Percentiles rank a stretch among this genome's conserved stretches.
These are phyloP conservation scores for Globodera rostochiensis DNA, from an alignment of 1,140 invertebrate species.

Conservation along the genomic window DNA sequence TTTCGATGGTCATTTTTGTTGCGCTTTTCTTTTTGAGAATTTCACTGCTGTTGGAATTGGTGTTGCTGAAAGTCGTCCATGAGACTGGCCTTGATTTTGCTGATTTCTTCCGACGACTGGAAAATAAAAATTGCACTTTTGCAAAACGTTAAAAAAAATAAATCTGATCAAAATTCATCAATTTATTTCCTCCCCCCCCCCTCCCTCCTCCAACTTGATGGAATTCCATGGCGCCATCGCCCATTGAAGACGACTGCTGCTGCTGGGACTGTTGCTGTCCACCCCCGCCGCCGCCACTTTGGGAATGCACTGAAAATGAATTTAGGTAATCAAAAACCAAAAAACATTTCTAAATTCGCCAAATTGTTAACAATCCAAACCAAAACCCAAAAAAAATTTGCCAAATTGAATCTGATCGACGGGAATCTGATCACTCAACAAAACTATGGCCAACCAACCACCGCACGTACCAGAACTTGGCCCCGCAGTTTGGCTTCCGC, in stretches of 20 bases:
- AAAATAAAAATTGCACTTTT: background rate
- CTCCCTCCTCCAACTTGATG: constrained; percentile 7
- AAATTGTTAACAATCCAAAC: too few species aligned
- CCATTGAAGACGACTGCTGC: constrained; percentile 13
- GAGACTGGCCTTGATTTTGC: constrained; percentile 37
- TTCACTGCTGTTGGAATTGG: constrained; percentile 23
- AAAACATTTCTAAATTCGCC: too few species aligned
- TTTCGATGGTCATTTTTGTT: too few species aligned
- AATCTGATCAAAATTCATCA: background rate
- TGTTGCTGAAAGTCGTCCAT: constrained; percentile 31
- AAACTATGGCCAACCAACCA: too few species aligned
- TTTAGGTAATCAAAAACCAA: background rate
- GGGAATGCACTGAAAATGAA: constrained; percentile 33
- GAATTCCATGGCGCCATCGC: constrained; percentile 4
- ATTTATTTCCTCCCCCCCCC: background rate
- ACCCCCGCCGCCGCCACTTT: constrained; percentile 24
- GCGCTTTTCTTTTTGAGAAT: background rate
- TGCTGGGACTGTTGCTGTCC: constrained; percentile 19
- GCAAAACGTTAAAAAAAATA: too few species aligned
- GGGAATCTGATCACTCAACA: too few species aligned
- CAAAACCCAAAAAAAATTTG: too few species aligned
- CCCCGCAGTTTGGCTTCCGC: background rate
- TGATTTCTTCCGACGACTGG: constrained; percentile 33
- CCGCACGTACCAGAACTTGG: constrained; percentile 9
- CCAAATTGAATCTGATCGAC: too few species aligned